These are phyloP conservation scores for Asarcornis scutulata DNA, from an alignment of 2,113 vertebrate genomes.

Conservation along the genomic window DNA sequence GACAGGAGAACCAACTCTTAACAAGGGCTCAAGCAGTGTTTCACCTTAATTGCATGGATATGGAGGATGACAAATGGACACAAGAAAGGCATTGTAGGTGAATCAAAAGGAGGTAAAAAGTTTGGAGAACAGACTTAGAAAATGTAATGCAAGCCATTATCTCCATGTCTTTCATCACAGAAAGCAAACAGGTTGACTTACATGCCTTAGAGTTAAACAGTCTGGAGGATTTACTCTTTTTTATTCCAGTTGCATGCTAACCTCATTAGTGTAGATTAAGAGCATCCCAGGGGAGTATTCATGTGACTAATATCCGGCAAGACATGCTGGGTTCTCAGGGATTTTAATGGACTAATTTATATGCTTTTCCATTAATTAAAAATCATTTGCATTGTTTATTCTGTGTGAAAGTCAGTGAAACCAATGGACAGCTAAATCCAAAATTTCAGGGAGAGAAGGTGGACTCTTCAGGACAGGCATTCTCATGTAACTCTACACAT, in stretches of 20 bases:
- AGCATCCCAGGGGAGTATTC: background rate
- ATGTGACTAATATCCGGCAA: background rate
- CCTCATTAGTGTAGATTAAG: background rate
- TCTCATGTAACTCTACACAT: background rate
- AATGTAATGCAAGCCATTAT: background rate
- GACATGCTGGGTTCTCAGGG: background rate
- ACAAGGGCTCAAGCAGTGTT: background rate
- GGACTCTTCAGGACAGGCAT: background rate
- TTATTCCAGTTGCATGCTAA: background rate
- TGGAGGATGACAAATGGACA: background rate
- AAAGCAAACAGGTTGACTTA: background rate
- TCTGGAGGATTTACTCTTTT: background rate
- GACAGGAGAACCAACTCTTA: background rate
- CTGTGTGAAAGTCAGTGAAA: background rate
- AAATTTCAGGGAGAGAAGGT: background rate
- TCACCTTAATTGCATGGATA: background rate
- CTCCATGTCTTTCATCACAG: background rate
- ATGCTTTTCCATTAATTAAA: background rate
- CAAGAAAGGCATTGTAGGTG: background rate
- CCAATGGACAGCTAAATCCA: background rate
- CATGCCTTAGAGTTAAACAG: background rate
- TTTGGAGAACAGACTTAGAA: slow-evolving; percentile 1
- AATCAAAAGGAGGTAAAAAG: background rate
- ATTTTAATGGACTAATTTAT: background rate
- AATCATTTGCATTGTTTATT: background rate